Evolutionary conservation across 92 coral and sea anemone species (phyloP), one percentile per base, ranked within the genome.

Genomic region (Porites lobata): DNA sequence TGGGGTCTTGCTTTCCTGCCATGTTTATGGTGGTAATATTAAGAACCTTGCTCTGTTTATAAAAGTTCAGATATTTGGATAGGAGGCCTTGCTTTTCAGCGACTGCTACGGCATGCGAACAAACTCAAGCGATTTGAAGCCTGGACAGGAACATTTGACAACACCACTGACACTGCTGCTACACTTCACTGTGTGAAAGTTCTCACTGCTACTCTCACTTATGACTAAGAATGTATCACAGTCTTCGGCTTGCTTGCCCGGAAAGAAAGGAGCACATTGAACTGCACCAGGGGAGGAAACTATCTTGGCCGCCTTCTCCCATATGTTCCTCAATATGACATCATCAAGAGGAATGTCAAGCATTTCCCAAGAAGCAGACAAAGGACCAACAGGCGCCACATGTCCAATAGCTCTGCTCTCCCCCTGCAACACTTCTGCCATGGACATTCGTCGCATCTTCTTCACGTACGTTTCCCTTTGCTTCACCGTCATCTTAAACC

Each of bases 101-200:
- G 20, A 85, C 93, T n/a, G 93, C 93, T n/a, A 90, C 86, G 38
- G 90, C 90, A 79, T 85, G 93, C 1, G 90, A 90, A 74, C 93
- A 90, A 62, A 90, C 68, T 24, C 74, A 24, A 87, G 84, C 19
- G 88, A 91, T 76, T 77, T 91, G 89, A 87, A 82, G 65, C 94
- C 93, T 50, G 90, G 90, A 74, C 93, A 85, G 54, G 87, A 85
- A 68, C 93, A 90, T 57, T 86, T 90, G 24, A 86, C 82, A 12
- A 85, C 86, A 76, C 21, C 58, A 54, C 75, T 71, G 83, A 3
- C 78, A 43, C 84, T 59, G 69, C 62, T 59, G 58, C 80, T 76
- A 75, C 90, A 85, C 76, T 90, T 85, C 13, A 90, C 90, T 43
- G 69, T 90, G 83, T 90, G 87, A 63, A 58, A 85, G 82, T 90